Base-by-base conservation (phyloP, 2,797 vertebrate species). In the Scomberomorus guttatus region DNA sequence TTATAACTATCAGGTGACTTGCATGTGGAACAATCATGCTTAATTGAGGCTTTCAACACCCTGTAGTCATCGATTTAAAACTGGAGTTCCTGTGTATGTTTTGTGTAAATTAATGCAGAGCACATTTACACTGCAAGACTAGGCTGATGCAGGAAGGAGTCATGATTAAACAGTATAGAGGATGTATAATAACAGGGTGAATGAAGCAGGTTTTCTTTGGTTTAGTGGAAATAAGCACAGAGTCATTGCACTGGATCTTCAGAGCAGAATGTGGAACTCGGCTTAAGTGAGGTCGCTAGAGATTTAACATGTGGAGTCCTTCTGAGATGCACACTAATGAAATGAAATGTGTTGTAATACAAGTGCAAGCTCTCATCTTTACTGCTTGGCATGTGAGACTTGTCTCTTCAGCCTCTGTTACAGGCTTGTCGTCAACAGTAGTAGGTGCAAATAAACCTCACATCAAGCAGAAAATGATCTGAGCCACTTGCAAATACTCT, bases 261-360 rank as follows among this genome's bases (percentile, higher is more conserved):
- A 58, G 54, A 65, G 39, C 65, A 62, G 59, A 63, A 57, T 15
- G 50, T 63, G 24, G 12, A 58, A 17, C 46, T 77, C 13, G 0
- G n/a, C 58, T 68, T 71, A 34, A 6, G 34, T 46, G 11, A 52
- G 77, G 74, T 81, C 74, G 25, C 62, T 6, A 62, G 25, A 75
- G 66, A 84, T 80, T 46, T 69, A 63, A 78, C 48, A 50, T 46
- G 71, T 20, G 51, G 37, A 10, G 1, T 54, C 61, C 48, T 11
- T 5, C 72, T 68, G 70, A 70, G 67, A 69, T 44, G 24, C 70
- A 61, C 32, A n/a, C 60, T 46, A 61, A 69, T 80, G 34, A 79
- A 75, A 70, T 73, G 14, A 77, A 79, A 79, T 15, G 7, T 58
- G 24, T 57, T 32, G 32, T n/a, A 76, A 67, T 4, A 75, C 24